Evolutionary conservation across 2,113 vertebrate species (phyloP).

Genomic region (Tauraco erythrolophus): DNA sequence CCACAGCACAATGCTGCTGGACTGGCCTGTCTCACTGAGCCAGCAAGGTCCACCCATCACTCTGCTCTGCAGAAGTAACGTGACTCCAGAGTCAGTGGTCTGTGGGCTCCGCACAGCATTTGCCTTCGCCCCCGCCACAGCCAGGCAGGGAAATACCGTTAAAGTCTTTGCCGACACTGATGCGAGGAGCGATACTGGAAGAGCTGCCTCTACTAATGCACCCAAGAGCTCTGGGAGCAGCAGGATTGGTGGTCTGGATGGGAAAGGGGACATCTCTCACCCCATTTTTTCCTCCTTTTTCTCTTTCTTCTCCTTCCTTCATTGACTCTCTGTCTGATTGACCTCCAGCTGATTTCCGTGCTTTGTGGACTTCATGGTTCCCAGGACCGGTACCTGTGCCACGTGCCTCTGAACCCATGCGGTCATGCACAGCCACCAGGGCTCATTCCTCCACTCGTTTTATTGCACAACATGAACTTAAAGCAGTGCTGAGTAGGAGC

Average conservation of each 20-base stretch:
- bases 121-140: rapidly evolving
- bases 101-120: background rate
- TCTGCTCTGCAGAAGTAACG: background rate
- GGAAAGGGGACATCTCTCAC: background rate
- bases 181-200: rapidly evolving
- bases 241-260: background rate
- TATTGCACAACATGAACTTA: rapidly evolving
- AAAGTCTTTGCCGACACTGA: background rate
- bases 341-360: background rate
- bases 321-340: background rate
- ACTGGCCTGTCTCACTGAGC: background rate
- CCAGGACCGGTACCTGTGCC: rapidly evolving
- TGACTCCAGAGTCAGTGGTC: background rate
- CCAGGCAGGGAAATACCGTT: background rate
- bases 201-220: background rate
- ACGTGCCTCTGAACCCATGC: background rate
- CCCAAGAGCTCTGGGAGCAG: background rate
- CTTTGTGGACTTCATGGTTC: background rate
- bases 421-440: background rate
- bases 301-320: background rate
- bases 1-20: rapidly evolving
- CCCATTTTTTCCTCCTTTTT: background rate
- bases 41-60: background rate
- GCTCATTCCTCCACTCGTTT: rapidly evolving
- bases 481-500: background rate